Evolutionary conservation across 1,140 invertebrate species (phyloP).

Genomic region (Ephestia elutella): DNA sequence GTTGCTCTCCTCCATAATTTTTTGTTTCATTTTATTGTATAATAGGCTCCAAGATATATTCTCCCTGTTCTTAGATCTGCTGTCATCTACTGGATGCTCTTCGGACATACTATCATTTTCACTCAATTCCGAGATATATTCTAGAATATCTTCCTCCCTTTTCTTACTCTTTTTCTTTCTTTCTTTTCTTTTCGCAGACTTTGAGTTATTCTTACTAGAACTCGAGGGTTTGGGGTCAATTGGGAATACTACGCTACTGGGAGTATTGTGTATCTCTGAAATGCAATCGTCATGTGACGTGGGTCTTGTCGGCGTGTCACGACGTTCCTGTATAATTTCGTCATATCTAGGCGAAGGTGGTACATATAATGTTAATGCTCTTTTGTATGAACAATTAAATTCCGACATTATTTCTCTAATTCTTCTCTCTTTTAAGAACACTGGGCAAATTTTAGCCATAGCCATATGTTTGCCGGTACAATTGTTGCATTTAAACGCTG

Average conservation of each 20-base stretch:
- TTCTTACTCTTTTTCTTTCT: background rate
- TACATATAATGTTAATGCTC: constrained; percentile 20
- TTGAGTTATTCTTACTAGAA: background rate
- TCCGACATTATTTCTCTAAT: constrained; percentile 28
- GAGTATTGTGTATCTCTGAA: background rate
- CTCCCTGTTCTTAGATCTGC: background rate
- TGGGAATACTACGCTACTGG: background rate
- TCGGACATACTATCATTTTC: background rate
- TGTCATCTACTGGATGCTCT: background rate
- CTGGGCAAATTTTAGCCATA: constrained; percentile 21
- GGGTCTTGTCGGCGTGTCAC: background rate
- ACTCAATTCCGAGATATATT: background rate
- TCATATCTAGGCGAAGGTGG: background rate
- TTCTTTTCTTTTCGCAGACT: background rate
- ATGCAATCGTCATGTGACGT: background rate
- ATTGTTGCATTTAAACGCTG: constrained; percentile 27
- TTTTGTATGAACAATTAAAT: constrained; percentile 24
- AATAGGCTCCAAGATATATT: background rate
- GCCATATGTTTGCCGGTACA: constrained; percentile 25
- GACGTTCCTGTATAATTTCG: background rate
- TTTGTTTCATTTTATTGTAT: background rate
- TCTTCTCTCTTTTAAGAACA: constrained; percentile 27
- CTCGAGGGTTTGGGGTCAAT: background rate
- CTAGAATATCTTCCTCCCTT: background rate
- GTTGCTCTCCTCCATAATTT: background rate